Conservation (phyloP, 2,888 invertebrate genomes). For the Agrilus cyanescens region DNA sequence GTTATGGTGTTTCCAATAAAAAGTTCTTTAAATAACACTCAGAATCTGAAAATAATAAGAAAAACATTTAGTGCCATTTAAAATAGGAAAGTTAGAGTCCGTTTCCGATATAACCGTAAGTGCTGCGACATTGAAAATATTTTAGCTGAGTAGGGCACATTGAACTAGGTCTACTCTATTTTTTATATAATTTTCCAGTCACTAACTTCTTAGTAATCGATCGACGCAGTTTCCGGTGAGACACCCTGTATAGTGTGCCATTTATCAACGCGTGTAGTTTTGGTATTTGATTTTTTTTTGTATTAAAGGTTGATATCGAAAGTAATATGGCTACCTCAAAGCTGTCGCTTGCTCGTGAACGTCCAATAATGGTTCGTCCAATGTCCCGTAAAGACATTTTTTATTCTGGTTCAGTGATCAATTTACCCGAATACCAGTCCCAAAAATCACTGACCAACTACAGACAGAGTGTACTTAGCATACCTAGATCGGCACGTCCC, state of each 20-base stretch:
- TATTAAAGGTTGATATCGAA: slow-evolving; percentile 47
- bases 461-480: slow-evolving; percentile 80
- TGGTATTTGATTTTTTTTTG: slow-evolving; percentile 3
- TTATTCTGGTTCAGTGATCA: slow-evolving; percentile 89
- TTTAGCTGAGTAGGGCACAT: too few relatives aligned
- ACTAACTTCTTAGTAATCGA: too few relatives aligned
- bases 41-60: too few relatives aligned
- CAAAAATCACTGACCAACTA: slow-evolving; percentile 85
- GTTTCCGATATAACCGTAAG: too few relatives aligned
- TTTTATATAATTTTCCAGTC: too few relatives aligned
- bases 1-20: too few relatives aligned
- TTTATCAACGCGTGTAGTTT: neutral
- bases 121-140: too few relatives aligned
- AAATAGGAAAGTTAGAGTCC: too few relatives aligned
- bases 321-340: slow-evolving; percentile 59
- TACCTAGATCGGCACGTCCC: slow-evolving; percentile 56
- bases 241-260: neutral
- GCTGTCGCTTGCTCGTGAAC: slow-evolving; percentile 42
- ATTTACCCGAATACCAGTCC: slow-evolving; percentile 86
- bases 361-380: slow-evolving; percentile 69
- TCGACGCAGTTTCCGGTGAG: too few relatives aligned
- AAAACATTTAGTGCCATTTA: too few relatives aligned
- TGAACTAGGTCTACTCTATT: too few relatives aligned
- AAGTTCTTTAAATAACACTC: too few relatives aligned
- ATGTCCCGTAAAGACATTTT: slow-evolving; percentile 94